Evolutionary conservation across 2,797 vertebrate species (phyloP).

Genomic region (Labroides dimidiatus): DNA sequence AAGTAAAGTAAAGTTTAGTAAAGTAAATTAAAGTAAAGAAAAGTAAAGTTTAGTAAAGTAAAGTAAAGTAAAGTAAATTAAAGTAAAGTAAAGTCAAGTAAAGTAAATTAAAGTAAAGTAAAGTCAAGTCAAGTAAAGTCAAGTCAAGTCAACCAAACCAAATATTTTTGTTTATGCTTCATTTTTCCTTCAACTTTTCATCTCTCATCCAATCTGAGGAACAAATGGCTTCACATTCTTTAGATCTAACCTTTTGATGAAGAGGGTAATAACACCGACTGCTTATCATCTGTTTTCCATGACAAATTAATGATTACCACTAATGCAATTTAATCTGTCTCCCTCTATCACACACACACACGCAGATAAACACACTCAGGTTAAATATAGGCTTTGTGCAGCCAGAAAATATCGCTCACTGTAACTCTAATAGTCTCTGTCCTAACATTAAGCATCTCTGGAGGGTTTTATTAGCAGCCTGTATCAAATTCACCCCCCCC

Average conservation of each 20-base stretch:
- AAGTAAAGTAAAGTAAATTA: too few species aligned
- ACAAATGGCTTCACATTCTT: neutral
- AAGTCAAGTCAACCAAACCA: too few species aligned
- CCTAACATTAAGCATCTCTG: constrained; percentile 19
- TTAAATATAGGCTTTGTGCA: constrained; percentile 39
- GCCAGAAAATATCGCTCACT: constrained; percentile 19
- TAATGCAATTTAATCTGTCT: neutral
- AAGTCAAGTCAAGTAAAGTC: too few species aligned
- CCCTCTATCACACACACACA: neutral
- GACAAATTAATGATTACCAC: constrained; percentile 23
- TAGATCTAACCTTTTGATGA: constrained; percentile 2
- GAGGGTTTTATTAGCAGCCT: constrained; percentile 35
- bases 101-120: too few species aligned
- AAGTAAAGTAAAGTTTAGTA: too few species aligned
- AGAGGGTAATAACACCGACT: neutral
- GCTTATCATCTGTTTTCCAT: constrained; percentile 11
- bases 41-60: too few species aligned
- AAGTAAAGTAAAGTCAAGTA: too few species aligned
- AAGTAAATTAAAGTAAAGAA: too few species aligned
- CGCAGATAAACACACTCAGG: neutral
- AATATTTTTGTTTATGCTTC: neutral
- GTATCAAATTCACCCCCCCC: constrained; percentile 32
- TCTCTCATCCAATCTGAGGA: too few species aligned
- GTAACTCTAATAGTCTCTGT: constrained; percentile 13
- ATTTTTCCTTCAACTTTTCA: neutral